A percentile compares a stretch with the other conserved stretches of the same genome.
Conservation (phyloP, 37 sponge, comb jelly and placozoan genomes). For the Diacarnus erythraeanus region DNA sequence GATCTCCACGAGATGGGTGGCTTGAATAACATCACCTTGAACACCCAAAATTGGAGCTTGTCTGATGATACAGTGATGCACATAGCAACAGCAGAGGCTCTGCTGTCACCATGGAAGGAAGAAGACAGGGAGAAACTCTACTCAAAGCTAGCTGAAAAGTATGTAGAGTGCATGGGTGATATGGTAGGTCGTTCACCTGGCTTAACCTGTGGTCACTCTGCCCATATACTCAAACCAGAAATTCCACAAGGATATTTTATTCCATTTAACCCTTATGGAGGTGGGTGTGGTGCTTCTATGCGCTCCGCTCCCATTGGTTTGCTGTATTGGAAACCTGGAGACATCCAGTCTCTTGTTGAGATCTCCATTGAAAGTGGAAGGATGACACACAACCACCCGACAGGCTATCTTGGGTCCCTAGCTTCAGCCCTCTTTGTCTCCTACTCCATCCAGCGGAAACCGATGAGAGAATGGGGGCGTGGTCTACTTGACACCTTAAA, state of each 20-base stretch:
- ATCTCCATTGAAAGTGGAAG: constrained; percentile 82
- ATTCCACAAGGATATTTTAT: constrained; percentile 40
- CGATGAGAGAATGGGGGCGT: constrained; percentile 72
- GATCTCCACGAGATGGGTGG: constrained; percentile 59
- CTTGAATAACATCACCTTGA: constrained; percentile 47
- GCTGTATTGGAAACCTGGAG: constrained; percentile 58
- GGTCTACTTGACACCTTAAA: constrained; percentile 62
- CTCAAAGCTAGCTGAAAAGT: constrained; percentile 52
- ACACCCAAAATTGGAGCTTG: constrained; percentile 40
- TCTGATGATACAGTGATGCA: constrained; percentile 91
- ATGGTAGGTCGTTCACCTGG: constrained; percentile 86
- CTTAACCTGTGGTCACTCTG: constrained; percentile 31
- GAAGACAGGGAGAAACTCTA: constrained; percentile 53
- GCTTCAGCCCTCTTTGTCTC: constrained; percentile 84
- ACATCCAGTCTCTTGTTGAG: constrained; percentile 63
- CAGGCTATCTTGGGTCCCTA: constrained; percentile 79
- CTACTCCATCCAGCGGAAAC: constrained; percentile 68
- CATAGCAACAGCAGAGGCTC: constrained; percentile 82
- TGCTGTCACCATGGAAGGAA: constrained; percentile 57
- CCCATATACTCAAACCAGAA: constrained; percentile 33
- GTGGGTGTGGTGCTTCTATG: constrained; percentile 95
- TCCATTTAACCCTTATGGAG: constrained; percentile 75
- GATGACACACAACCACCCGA: constrained; percentile 92
- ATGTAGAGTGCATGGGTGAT: constrained; percentile 68
- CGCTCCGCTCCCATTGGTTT: constrained; percentile 83